phyloP scores from a whole-genome alignment of 2,888 invertebrate genomes.

The Harpalus rubripes region DNA sequence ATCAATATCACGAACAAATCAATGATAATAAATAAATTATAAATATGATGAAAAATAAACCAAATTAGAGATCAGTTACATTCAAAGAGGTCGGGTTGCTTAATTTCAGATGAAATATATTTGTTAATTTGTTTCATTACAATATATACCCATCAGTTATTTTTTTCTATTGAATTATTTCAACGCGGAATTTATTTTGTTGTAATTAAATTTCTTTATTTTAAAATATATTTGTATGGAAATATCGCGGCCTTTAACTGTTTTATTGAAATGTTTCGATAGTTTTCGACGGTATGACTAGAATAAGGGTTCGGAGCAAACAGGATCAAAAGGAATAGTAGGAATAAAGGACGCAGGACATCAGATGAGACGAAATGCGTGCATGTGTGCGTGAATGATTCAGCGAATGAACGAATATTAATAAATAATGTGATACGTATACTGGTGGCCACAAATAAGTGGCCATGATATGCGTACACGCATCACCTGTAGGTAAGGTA shows the following conservation, averaged over 20 bases:
- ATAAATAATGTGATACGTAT: conserved; percentile 27
- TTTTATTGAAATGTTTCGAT: conserved; percentile 38
- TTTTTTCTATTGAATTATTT: conserved; percentile 40
- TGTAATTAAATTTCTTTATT: conserved; percentile 30
- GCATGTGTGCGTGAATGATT: conserved; percentile 52
- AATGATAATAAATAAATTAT: conserved; percentile 66
- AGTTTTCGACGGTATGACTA: conserved; percentile 28
- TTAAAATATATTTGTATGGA: conserved; percentile 26
- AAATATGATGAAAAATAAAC: conserved; percentile 60
- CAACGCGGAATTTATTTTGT: conserved; percentile 51
- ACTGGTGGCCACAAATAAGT: conserved; percentile 30
- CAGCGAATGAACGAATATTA: conserved; percentile 32
- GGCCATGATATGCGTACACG: conserved; percentile 62
- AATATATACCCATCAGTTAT: conserved; percentile 58
- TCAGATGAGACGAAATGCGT: conserved; percentile 40
- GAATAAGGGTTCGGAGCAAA: conserved; percentile 3
- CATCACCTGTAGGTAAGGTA: conserved; percentile 7
- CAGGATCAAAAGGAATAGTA: not conserved
- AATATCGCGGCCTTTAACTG: conserved; percentile 39
- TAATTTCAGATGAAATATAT: conserved; percentile 55
- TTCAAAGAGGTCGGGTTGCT: conserved; percentile 59
- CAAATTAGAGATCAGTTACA: conserved; percentile 65
- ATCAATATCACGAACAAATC: conserved; percentile 67
- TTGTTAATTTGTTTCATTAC: conserved; percentile 52
- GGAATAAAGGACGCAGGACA: not conserved